phyloP scores from a whole-genome alignment of 2,888 invertebrate genomes.

The Poecilus cupreus region DNA sequence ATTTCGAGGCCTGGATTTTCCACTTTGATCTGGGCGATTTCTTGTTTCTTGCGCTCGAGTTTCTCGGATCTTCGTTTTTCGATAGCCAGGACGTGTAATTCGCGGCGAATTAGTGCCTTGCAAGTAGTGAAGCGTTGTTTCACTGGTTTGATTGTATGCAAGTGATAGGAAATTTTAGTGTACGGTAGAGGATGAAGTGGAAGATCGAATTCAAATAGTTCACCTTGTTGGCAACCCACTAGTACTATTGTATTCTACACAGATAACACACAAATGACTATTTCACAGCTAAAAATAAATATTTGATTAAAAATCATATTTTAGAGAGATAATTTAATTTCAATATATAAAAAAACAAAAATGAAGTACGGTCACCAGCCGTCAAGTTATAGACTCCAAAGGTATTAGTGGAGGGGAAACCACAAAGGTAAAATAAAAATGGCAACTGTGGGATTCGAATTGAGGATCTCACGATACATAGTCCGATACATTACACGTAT shows the following conservation, averaged over 20 bases:
- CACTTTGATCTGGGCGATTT: conserved; percentile 76
- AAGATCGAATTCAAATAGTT: conserved; percentile 75
- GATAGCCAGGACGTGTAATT: conserved; percentile 77
- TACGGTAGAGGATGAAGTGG: conserved; percentile 71
- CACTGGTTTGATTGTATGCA: conserved; percentile 69
- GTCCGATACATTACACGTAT: no score
- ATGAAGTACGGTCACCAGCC: no score
- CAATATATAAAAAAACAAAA: no score
- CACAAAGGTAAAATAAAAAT: no score
- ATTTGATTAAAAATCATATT: no score
- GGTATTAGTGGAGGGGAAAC: no score
- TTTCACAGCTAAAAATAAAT: no score
- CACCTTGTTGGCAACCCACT: conserved; percentile 76
- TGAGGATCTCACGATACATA: no score
- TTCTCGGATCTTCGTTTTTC: conserved; percentile 75
- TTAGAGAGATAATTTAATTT: no score
- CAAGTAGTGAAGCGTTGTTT: conserved; percentile 75
- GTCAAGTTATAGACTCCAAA: no score
- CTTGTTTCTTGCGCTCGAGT: conserved; percentile 74
- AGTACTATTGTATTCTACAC: conserved; percentile 72
- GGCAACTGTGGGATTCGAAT: no score
- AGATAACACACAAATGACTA: conserved; percentile 57
- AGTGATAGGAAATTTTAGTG: conserved; percentile 72
- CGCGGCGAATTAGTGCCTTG: conserved; percentile 77
- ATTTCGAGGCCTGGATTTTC: conserved; percentile 75